Percentiles rank a stretch among this genome's conserved stretches.
Conservation (phyloP, 2,797 vertebrate species). For the Premnoplex brunnescens region DNA sequence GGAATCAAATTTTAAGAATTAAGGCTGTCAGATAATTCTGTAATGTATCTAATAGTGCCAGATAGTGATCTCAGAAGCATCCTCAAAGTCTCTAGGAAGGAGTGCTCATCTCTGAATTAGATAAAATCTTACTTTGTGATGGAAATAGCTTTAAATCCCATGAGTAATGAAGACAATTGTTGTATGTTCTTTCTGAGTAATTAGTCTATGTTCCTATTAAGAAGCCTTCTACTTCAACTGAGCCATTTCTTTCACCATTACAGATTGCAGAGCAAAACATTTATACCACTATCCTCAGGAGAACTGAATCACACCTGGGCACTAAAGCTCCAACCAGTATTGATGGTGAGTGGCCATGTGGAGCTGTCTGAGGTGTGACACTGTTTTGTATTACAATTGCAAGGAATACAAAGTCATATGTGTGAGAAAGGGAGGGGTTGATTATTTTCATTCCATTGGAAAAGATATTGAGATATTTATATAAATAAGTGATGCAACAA, state of each 20-base stretch:
- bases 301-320: background rate
- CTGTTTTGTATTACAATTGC: accelerated
- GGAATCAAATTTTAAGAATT: background rate
- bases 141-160: background rate
- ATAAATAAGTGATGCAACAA: background rate
- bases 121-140: background rate
- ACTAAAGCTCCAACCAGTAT: background rate
- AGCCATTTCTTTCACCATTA: background rate
- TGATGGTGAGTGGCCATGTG: accelerated
- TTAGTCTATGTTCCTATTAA: background rate
- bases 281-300: background rate
- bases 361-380: background rate
- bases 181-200: background rate
- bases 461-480: background rate
- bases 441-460: accelerated
- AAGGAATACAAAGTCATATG: accelerated
- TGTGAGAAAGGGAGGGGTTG: background rate
- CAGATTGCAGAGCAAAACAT: background rate
- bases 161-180: background rate
- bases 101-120: background rate
- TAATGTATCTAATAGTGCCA: background rate
- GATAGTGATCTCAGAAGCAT: background rate
- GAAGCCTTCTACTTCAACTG: background rate
- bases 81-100: background rate
- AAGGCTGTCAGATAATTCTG: background rate